Conservation (phyloP, 1,140 invertebrate species). For the Triops longicaudatus region DNA sequence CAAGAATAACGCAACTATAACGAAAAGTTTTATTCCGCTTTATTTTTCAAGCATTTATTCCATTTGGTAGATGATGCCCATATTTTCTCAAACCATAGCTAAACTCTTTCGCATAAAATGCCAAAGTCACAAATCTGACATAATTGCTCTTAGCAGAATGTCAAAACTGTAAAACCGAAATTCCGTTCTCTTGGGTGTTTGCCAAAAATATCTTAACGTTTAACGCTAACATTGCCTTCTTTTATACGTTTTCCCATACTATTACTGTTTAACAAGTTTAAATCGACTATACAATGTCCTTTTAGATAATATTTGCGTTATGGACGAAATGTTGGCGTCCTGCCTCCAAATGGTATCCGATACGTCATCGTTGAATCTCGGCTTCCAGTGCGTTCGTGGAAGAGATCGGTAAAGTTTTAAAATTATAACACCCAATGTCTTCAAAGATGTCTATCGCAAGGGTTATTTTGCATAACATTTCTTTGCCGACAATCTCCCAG, state of each 20-base stretch:
- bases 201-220: too few species aligned
- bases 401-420: conserved; percentile 49
- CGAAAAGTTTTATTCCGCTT: too few species aligned
- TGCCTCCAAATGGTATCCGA: conserved; percentile 57
- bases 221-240: too few species aligned
- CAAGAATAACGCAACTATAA: not conserved
- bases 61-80: too few species aligned
- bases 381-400: conserved; percentile 54
- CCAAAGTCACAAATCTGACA: too few species aligned
- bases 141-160: too few species aligned
- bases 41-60: too few species aligned
- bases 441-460: not conserved
- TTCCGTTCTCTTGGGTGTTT: too few species aligned
- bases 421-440: not conserved
- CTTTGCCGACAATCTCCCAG: not conserved
- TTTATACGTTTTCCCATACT: not conserved
- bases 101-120: too few species aligned
- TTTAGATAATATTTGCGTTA: conserved; percentile 61
- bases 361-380: conserved; percentile 50
- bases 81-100: too few species aligned
- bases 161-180: too few species aligned
- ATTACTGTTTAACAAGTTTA: not conserved
- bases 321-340: conserved; percentile 48
- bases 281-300: not conserved
- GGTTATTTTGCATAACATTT: not conserved